Evolutionary conservation across 2,888 invertebrate genomes (phyloP), one percentile per base, ranked within the genome.

Genomic region (Lasioglossum calceatum): DNA sequence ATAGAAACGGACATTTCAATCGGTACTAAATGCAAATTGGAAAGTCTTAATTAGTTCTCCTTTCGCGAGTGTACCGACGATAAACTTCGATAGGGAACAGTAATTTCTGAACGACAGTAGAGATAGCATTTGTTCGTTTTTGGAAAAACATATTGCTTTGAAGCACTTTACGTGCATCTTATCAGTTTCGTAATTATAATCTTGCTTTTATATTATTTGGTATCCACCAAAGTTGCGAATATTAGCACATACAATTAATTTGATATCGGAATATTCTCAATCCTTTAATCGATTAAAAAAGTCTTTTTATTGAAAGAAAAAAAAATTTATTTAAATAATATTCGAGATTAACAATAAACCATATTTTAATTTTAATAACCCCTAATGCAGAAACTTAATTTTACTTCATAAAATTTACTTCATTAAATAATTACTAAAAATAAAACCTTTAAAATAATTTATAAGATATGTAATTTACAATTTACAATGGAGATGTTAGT

Each of bases 1-100:
- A 10, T 58, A 16, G 19, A 19, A 47, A 54, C 79, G 44, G 23
- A 78, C 58, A 12, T 32, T 27, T 42, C 16, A 12, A n/a, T 71
- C 50, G n/a, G 47, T 61, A n/a, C 44, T 36, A 36, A 39, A 39
- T 39, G 12, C 73, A 39, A 47, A 85, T 76, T 83, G 36, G 79
- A 83, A 83, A 83, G 84, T 75, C n/a, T 71, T 84, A 73, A 84
- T 84, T 79, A 79, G 23, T 23, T 71, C 44, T 79, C 27, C 42
- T 50, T 58, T 36, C 39, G 50, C 39, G 19, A 58, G n/a, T 23
- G 42, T 64, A 27, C 71, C 72, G 5, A 16, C 2, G 67, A 82
- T 50, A 44, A 61, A 67, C 77, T 50, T 19, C 32, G 5, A 47
- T 44, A 42, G 2, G n/a, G 39, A 23, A 78, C 44, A 54, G 72